These are phyloP conservation scores for Theretra japonica DNA, from an alignment of 2,888 invertebrate genomes.

Conservation along the genomic window DNA sequence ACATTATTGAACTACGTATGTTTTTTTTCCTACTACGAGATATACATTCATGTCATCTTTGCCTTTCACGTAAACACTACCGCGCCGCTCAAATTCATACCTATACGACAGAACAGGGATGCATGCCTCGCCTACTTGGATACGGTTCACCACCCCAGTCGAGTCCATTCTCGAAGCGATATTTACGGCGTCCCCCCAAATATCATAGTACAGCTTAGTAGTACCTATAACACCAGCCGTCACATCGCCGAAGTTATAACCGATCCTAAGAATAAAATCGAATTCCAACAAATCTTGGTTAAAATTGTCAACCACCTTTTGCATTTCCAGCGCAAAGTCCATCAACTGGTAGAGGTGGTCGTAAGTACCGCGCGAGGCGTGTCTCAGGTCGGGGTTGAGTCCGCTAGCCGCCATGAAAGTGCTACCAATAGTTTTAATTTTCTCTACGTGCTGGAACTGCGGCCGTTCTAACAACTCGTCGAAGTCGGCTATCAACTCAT, in stretches of 20 bases:
- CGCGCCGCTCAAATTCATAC: constrained; percentile 96
- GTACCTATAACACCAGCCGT: constrained; percentile 99
- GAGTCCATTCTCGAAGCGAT: constrained; percentile 99
- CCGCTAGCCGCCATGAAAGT: constrained; percentile 99
- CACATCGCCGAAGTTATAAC: constrained; percentile 97
- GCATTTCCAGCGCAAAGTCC: constrained; percentile 97
- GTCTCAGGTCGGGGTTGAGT: constrained; percentile 91
- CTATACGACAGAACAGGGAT: constrained; percentile 87
- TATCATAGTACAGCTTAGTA: constrained; percentile 97
- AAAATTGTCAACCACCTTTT: constrained; percentile 93
- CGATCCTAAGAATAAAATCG: constrained; percentile 93
- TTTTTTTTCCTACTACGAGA: constrained; percentile 86
- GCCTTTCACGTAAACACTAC: constrained; percentile 97
- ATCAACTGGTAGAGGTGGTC: constrained; percentile 94
- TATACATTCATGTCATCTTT: constrained; percentile 98
- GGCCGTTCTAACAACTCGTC: constrained; percentile 94
- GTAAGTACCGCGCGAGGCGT: constrained; percentile 87
- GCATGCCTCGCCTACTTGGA: constrained; percentile 93
- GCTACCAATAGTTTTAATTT: constrained; percentile 98
- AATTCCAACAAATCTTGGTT: constrained; percentile 96
- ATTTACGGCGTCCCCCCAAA: constrained; percentile 99
- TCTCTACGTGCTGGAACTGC: constrained; percentile 95
- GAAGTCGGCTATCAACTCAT: constrained; percentile 98
- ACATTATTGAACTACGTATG: constrained; percentile 57
- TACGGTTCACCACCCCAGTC: constrained; percentile 94